A percentile compares a stretch with the other conserved stretches of the same genome.
Evolutionary conservation across 2,113 vertebrate species (phyloP).

Genomic region (Redunca redunca): DNA sequence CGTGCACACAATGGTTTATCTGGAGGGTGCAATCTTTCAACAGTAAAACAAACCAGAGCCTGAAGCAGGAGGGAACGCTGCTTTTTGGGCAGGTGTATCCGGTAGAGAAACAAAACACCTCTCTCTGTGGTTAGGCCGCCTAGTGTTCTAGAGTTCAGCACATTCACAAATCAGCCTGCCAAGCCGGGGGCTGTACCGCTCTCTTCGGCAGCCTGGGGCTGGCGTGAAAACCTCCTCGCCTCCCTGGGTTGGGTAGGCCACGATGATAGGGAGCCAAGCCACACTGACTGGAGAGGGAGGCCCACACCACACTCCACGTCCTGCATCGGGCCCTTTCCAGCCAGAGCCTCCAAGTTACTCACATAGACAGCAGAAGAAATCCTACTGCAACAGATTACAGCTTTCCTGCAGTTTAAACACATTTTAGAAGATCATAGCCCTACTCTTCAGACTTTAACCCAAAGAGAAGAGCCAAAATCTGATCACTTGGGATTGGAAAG

Average conservation of each 20-base stretch:
- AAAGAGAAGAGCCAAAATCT: neutral
- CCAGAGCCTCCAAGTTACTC: neutral
- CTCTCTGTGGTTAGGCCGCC: constrained; percentile 80
- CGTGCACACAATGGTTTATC: constrained; percentile 39
- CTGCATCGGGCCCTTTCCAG: neutral
- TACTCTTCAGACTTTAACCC: neutral
- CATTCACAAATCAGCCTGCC: constrained; percentile 39
- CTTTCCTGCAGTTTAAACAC: neutral
- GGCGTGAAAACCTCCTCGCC: neutral
- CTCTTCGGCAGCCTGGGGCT: neutral
- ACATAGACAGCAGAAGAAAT: neutral
- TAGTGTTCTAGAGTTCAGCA: neutral
- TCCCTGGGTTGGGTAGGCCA: neutral
- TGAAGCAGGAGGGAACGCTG: constrained; percentile 47
- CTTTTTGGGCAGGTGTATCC: constrained; percentile 89
- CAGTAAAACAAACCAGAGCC: neutral
- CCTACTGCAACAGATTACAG: neutral
- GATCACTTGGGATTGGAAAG: neutral
- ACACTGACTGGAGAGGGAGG: neutral
- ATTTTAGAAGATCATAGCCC: neutral
- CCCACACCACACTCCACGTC: neutral
- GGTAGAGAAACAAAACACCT: constrained; percentile 83
- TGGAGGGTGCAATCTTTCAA: constrained; percentile 53
- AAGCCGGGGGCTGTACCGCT: neutral
- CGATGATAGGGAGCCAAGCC: neutral